Percentiles rank a stretch among this genome's conserved stretches.
phyloP scores from a whole-genome alignment of 2,888 invertebrate species.

The Druceiella hillmani region DNA sequence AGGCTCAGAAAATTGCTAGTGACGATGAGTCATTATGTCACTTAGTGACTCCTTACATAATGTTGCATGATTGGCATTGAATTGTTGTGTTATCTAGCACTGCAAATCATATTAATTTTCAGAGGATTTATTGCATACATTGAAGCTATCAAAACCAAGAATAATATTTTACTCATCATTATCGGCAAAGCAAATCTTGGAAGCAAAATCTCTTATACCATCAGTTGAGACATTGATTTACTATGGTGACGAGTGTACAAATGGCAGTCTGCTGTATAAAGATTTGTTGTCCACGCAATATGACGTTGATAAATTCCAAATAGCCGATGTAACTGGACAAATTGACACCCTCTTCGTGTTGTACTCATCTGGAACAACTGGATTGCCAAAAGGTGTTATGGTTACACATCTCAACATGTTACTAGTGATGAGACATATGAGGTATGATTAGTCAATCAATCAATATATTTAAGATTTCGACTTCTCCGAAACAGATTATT shows the following conservation, averaged over 20 bases:
- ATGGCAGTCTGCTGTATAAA: conserved; percentile 37
- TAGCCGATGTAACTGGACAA: conserved; percentile 48
- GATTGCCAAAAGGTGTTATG: conserved; percentile 73
- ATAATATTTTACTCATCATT: conserved; percentile 60
- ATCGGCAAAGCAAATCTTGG: conserved; percentile 51
- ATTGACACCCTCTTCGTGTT: conserved; percentile 61
- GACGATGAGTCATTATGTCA: too few species aligned
- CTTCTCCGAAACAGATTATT: too few species aligned
- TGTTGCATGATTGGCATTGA: too few species aligned
- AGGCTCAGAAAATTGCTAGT: too few species aligned
- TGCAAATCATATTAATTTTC: too few species aligned
- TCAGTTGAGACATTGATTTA: conserved; percentile 53
- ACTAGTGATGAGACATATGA: conserved; percentile 39
- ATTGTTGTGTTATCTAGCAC: too few species aligned
- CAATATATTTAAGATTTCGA: too few species aligned
- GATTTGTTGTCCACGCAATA: conserved; percentile 32
- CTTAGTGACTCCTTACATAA: too few species aligned
- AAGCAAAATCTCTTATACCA: conserved; percentile 46
- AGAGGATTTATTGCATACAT: conserved; percentile 65
- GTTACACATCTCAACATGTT: conserved; percentile 62
- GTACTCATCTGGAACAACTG: conserved; percentile 78
- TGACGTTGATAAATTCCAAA: conserved; percentile 34
- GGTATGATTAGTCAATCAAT: too few species aligned
- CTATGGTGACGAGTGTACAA: conserved; percentile 48
- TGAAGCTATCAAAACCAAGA: conserved; percentile 65